Evolutionary conservation across 2,797 vertebrate species (phyloP), one percentile per base, ranked within the genome.

Genomic region (Hydrolagus colliei): DNA sequence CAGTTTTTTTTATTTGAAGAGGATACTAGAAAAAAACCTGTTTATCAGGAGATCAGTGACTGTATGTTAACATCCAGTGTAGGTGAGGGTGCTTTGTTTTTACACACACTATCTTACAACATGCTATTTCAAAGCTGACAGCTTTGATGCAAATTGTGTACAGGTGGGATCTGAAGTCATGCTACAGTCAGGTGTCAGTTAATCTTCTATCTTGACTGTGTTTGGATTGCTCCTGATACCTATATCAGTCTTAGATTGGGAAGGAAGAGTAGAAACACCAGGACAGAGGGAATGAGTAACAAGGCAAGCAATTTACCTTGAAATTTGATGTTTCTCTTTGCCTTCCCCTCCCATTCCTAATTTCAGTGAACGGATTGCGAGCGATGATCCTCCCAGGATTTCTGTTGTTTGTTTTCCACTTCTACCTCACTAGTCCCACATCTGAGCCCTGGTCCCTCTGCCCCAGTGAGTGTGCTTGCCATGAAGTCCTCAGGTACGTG

Each of bases 401-500:
- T 4, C 32, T 84, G 32, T 10, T 84, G 4, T 41, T 91, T 86
- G 84, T 92, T 80, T 86, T 82, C 41, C 73, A 73, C 20, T 82
- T 92, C 82, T 4, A 87, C 67, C 86, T 86, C 84, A 82, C 72
- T 0, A 86, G 87, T 86, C 87, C 85, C 72, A 86, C 88, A 75
- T 89, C 87, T 10, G 2, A 84, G 85, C 86, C 76, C 77, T 87
- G 72, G 86, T 86, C 86, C 80, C 86, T 87, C 86, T 92, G 91
- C 11, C 88, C 90, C 62, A 79, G 0, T 9, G 88, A 88, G 85
- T 96, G 95, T 2, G 87, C 89, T 62, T 95, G 94, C 86, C 88
- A 86, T 14, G 88, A 89, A 9, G 92, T 91, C 4, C 89, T 93
- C 52, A 93, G 87, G 86, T 91, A 93, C 88, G 90, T 93, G 86